Conservation (phyloP, 2,888 invertebrate species). For the Allophyes oxyacanthae region DNA sequence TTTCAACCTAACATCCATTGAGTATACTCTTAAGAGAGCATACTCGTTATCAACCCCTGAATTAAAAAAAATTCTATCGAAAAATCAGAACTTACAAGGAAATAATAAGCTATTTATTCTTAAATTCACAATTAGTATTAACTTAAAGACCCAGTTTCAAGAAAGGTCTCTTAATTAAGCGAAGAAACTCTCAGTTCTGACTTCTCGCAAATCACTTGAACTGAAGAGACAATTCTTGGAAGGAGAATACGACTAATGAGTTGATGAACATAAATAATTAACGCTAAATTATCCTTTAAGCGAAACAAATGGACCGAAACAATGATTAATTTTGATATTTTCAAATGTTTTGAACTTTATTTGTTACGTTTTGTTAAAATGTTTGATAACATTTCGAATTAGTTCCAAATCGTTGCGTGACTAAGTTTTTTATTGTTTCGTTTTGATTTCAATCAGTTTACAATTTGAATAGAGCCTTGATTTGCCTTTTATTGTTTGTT, state of each 20-base stretch:
- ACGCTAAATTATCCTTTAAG: slow-evolving; percentile 22
- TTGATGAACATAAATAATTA: slow-evolving; percentile 38
- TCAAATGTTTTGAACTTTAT: slow-evolving; percentile 3
- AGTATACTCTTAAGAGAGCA: too few relatives aligned
- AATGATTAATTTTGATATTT: slow-evolving; percentile 34
- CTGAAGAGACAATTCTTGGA: slow-evolving; percentile 9
- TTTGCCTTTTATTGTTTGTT: neutral
- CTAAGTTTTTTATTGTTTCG: neutral
- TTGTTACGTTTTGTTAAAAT: slow-evolving; percentile 10
- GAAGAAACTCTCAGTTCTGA: slow-evolving; percentile 13
- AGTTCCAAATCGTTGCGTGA: slow-evolving; percentile 3
- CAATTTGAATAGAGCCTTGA: slow-evolving; percentile 1
- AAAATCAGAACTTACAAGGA: neutral
- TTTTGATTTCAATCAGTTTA: slow-evolving; percentile 1
- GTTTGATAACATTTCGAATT: slow-evolving; percentile 23
- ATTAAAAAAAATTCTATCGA: too few relatives aligned
- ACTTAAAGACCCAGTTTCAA: slow-evolving; percentile 17
- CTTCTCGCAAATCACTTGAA: slow-evolving; percentile 32
- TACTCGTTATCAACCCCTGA: too few relatives aligned
- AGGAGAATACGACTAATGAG: slow-evolving; percentile 21
- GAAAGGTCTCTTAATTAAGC: slow-evolving; percentile 18
- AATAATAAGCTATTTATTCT: slow-evolving; percentile 4
- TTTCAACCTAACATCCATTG: too few relatives aligned
- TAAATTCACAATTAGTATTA: slow-evolving; percentile 27
- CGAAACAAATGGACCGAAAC: slow-evolving; percentile 26